Evolutionary conservation across 2,113 vertebrate genomes (phyloP).

Genomic region (Narcine bancroftii): DNA sequence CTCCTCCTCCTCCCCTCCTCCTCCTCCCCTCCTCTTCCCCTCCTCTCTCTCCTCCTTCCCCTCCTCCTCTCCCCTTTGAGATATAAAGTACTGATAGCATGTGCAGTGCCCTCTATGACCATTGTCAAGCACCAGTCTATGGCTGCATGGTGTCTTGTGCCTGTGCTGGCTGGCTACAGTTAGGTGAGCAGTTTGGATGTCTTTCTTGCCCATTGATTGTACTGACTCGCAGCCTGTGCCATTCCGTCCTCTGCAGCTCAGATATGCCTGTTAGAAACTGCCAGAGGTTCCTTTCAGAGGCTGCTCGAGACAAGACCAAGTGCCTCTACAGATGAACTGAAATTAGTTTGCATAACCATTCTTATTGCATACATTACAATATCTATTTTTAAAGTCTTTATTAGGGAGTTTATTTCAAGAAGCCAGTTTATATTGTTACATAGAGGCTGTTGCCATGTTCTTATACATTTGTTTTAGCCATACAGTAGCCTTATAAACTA

Average conservation of each 20-base stretch:
- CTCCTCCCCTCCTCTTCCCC: too few species aligned
- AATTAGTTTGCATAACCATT: not conserved
- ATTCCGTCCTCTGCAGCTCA: not conserved
- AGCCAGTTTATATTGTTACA: not conserved
- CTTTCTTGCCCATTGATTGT: not conserved
- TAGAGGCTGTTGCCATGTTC: not conserved
- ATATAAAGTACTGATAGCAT: not conserved
- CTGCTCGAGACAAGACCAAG: not conserved
- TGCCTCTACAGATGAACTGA: not conserved
- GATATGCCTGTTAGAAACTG: not conserved
- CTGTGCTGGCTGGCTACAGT: not conserved
- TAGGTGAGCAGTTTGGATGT: not conserved
- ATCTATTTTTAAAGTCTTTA: not conserved
- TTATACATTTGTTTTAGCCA: not conserved
- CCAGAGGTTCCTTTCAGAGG: not conserved
- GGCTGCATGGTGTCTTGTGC: not conserved
- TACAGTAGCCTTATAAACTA: not conserved
- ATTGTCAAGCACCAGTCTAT: not conserved
- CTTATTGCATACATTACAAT: not conserved
- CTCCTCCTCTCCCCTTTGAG: not conserved
- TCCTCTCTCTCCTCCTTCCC: not conserved
- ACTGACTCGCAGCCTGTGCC: not conserved
- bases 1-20: too few species aligned
- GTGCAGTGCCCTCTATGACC: too few species aligned
- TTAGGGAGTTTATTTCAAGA: not conserved